Conservation (phyloP, 2,113 vertebrate genomes). For the Sapajus apella region DNA sequence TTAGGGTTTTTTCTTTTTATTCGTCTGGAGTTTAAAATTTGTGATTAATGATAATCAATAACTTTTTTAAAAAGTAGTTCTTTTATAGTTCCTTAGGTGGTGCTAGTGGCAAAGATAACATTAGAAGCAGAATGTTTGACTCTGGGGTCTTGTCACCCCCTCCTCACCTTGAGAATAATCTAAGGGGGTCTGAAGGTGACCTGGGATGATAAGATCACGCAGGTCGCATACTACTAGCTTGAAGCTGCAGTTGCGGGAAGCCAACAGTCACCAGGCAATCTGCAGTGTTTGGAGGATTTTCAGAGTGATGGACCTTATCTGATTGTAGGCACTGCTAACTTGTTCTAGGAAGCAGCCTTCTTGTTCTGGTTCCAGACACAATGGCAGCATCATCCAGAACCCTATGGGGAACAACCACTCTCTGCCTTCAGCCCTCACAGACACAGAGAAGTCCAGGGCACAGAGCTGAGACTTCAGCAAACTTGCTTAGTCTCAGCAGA, state of each 20-base stretch:
- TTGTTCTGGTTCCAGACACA: not conserved
- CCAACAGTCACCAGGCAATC: not conserved
- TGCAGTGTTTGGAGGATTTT: not conserved
- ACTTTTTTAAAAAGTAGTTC: not conserved
- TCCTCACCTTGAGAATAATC: not conserved
- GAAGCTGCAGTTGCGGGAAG: not conserved
- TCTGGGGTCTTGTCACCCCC: not conserved
- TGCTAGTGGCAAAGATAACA: not conserved
- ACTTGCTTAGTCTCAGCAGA: not conserved
- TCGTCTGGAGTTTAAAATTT: conserved; percentile 20
- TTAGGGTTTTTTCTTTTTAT: conserved; percentile 11
- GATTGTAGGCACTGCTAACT: not conserved
- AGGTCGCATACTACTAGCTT: not conserved
- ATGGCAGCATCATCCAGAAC: not conserved
- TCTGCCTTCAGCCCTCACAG: not conserved
- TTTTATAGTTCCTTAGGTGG: not conserved
- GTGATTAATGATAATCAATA: not conserved
- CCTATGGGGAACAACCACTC: not conserved
- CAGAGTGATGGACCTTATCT: not conserved
- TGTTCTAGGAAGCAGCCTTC: not conserved
- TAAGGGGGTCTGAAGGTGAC: not conserved
- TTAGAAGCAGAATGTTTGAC: not conserved
- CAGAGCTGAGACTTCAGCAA: not conserved
- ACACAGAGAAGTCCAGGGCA: not conserved
- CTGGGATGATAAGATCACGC: not conserved